Evolutionary conservation across 2,888 invertebrate species (phyloP).

Genomic region (Sminthurides aquaticus): DNA sequence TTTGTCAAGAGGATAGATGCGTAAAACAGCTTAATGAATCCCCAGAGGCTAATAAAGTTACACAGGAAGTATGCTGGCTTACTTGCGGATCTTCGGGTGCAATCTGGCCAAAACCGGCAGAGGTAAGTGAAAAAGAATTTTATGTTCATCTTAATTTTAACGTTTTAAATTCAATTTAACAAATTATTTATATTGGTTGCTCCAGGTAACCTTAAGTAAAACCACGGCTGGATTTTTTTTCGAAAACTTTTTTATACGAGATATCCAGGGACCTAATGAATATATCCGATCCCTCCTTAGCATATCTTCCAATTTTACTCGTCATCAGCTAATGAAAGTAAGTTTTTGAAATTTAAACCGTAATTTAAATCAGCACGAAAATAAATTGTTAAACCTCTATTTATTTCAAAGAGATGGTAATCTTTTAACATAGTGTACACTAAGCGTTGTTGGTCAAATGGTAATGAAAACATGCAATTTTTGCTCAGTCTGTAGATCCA

Average conservation of each 20-base stretch:
- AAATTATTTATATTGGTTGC: background rate
- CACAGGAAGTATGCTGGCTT: constrained; percentile 57
- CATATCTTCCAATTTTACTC: constrained; percentile 11
- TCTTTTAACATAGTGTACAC: too few relatives aligned
- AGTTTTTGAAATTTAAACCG: background rate
- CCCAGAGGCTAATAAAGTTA: constrained; percentile 1
- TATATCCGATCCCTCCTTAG: constrained; percentile 7
- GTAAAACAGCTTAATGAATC: constrained; percentile 1
- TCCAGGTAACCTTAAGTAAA: constrained; percentile 12
- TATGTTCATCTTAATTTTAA: background rate
- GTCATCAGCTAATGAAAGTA: constrained; percentile 6
- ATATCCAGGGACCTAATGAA: constrained; percentile 15
- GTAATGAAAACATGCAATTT: background rate
- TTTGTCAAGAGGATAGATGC: constrained; percentile 21
- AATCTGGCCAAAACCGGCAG: constrained; percentile 63
- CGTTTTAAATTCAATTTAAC: background rate
- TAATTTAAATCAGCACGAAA: too few relatives aligned
- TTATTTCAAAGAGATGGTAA: background rate
- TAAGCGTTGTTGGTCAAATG: background rate
- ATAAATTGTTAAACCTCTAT: too few relatives aligned
- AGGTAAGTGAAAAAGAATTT: constrained; percentile 17
- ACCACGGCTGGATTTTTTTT: constrained; percentile 13
- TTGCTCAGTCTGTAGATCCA: background rate
- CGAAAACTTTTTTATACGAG: constrained; percentile 16
- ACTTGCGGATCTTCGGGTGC: constrained; percentile 61